A percentile compares a stretch with the other conserved stretches of the same genome.
phyloP scores from a whole-genome alignment of 1,140 invertebrate species.

The Physella acuta region DNA sequence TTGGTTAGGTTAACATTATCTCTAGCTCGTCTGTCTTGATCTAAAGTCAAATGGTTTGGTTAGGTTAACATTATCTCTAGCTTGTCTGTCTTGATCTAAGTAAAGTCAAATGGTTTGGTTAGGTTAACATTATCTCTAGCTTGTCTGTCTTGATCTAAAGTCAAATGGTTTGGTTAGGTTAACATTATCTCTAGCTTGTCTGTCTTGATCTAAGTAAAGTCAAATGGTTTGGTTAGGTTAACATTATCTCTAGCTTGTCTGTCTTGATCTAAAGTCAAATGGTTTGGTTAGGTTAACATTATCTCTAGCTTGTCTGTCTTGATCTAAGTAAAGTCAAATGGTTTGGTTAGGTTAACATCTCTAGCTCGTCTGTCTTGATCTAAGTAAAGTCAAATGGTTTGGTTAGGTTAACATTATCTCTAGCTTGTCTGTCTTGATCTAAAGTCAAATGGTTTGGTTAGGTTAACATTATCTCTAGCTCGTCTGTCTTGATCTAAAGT shows the following conservation, averaged over 20 bases:
- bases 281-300: conserved; percentile 34
- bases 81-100: conserved; percentile 37
- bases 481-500: conserved; percentile 37
- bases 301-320: conserved; percentile 37
- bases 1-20: conserved; percentile 38
- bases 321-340: conserved; percentile 30
- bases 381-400: conserved; percentile 26
- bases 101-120: too few species aligned
- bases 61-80: conserved; percentile 38
- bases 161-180: too few species aligned
- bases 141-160: conserved; percentile 37
- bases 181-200: conserved; percentile 36
- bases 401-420: conserved; percentile 39
- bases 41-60: conserved; percentile 29
- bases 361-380: conserved; percentile 35
- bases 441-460: too few species aligned
- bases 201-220: conserved; percentile 38
- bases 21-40: conserved; percentile 35
- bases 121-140: conserved; percentile 37
- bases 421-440: conserved; percentile 37
- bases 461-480: conserved; percentile 36
- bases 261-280: conserved; percentile 35
- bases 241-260: conserved; percentile 34
- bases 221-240: too few species aligned
- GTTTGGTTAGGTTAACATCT: too few species aligned